Evolutionary conservation across 2,113 vertebrate genomes (phyloP).

Genomic region (Phrynosoma platyrhinos): DNA sequence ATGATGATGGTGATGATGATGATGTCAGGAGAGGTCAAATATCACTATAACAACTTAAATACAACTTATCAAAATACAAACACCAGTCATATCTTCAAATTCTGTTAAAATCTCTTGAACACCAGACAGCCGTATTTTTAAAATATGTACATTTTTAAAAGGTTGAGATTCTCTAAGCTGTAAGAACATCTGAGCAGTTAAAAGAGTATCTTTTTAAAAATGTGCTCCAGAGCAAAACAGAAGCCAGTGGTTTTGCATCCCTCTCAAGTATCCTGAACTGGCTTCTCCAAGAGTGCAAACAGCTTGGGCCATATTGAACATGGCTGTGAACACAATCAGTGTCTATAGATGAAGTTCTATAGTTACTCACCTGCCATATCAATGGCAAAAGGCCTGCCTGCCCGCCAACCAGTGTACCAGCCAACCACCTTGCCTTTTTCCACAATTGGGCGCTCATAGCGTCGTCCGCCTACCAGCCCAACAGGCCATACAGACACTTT

Average conservation of each 20-base stretch:
- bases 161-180: background rate
- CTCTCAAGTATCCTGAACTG: background rate
- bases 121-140: background rate
- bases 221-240: background rate
- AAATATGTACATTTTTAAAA: background rate
- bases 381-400: constrained; percentile 94
- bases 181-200: too few species aligned
- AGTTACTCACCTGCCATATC: constrained; percentile 94
- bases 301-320: background rate
- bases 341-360: accelerated
- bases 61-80: background rate
- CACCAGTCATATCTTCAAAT: background rate
- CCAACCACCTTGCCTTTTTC: constrained; percentile 93
- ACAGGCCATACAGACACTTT: constrained; percentile 97
- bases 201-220: background rate
- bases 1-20: too few species aligned
- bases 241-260: background rate
- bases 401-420: constrained; percentile 98
- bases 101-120: background rate
- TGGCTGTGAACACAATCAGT: accelerated
- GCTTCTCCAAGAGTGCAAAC: background rate
- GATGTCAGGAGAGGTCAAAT: background rate
- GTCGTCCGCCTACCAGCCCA: constrained; percentile 92
- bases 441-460: constrained; percentile 94
- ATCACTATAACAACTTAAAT: background rate